Percentiles rank a stretch among this genome's conserved stretches.
phyloP scores from a whole-genome alignment of 2,113 vertebrate genomes.

The Ancistrus triradiatus region DNA sequence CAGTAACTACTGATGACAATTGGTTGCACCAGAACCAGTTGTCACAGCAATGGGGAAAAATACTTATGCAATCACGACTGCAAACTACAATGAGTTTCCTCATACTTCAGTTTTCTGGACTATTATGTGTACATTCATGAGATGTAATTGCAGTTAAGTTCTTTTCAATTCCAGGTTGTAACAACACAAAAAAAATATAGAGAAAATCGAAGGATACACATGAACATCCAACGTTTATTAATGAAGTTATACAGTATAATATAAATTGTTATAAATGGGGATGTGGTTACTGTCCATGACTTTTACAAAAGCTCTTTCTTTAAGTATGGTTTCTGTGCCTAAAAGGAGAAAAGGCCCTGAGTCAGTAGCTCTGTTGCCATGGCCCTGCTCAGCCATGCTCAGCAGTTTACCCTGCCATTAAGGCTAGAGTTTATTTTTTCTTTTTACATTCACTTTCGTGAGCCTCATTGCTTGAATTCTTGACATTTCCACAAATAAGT shows the following conservation, averaged over 20 bases:
- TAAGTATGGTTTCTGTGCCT: background rate
- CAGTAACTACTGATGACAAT: too few species aligned
- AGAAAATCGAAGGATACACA: too few species aligned
- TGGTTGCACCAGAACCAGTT: too few species aligned
- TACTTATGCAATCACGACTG: too few species aligned
- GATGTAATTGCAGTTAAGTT: too few species aligned
- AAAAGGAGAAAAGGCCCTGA: conserved; percentile 5
- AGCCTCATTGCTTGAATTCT: conserved; percentile 67
- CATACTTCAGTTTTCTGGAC: too few species aligned
- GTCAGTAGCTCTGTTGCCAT: conserved; percentile 18
- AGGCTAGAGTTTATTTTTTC: conserved; percentile 52
- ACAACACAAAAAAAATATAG: too few species aligned
- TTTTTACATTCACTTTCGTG: conserved; percentile 52
- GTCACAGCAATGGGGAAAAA: too few species aligned
- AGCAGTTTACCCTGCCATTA: conserved; percentile 28
- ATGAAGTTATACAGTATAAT: background rate
- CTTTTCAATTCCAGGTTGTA: too few species aligned
- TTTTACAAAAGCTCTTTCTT: background rate
- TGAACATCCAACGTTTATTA: too few species aligned
- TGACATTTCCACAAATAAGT: conserved; percentile 72
- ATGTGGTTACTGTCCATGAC: background rate
- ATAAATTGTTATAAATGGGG: background rate
- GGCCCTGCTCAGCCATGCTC: background rate
- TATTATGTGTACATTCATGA: too few species aligned
- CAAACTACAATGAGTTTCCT: too few species aligned